Evolutionary conservation across 2,797 vertebrate genomes (phyloP), one percentile per base, ranked within the genome.

Genomic region (Eremophila alpestris): DNA sequence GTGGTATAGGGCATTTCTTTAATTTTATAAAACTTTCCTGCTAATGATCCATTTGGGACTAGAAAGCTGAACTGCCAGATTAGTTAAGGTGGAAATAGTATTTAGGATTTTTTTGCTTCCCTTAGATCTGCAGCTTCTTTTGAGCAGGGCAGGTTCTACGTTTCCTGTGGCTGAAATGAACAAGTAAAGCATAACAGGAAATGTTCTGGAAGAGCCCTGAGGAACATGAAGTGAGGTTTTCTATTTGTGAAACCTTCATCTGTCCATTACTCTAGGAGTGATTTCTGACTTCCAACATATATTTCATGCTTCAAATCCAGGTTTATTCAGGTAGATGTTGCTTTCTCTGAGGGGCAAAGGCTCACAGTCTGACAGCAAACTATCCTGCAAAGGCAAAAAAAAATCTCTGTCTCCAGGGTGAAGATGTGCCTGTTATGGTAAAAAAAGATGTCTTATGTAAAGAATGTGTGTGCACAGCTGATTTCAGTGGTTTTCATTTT

Each of bases 291-390:
- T 84, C 36, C 67, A 80, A 19, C 16, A 11, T 54, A 6, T 27
- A 82, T 89, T 93, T 87, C 38, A 23, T 89, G 56, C 63, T 82
- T 93, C 55, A 76, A 78, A 67, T 93, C 51, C 70, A 76, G 58
- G 40, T 30, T 88, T 93, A 26, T 79, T 78, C 59, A 86, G 52
- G 59, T 76, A 55, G 46, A 65, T 51, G 29, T 55, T 85, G 46
- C 34, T 62, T 85, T 64, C 32, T 74, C 30, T 78, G 40, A 34
- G 32, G 71, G 7, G 15, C 18, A 65, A 55, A 69, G 40, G 7
- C 36, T 93, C 14, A 12, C 29, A 45, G 38, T 55, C 83, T 78
- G 46, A 45, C 65, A 83, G n/a, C n/a, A 90, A 73, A 75, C 36
- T 81, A 3, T 48, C 29, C 59, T 55, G 56, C 29, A 82, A 75